phyloP scores from a whole-genome alignment of 1,140 invertebrate species.

The Gonatopus flavifemur region DNA sequence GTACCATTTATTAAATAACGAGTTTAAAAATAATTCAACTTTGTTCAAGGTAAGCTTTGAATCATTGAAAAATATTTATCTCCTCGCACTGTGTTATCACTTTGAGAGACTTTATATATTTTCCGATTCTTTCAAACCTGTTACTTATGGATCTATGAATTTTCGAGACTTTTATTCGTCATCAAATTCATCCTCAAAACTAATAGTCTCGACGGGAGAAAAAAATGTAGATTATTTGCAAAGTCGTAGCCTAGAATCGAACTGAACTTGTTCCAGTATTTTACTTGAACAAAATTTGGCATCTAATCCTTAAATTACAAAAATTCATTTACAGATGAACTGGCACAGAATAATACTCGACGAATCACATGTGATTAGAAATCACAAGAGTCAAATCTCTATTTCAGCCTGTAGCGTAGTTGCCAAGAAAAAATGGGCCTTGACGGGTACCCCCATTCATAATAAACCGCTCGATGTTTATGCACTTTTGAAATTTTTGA shows the following conservation, averaged over 20 bases:
- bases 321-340: constrained; percentile 58
- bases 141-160: no score
- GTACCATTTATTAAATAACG: constrained; percentile 67
- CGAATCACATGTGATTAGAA: constrained; percentile 90
- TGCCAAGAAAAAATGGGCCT: constrained; percentile 73
- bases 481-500: constrained; percentile 82
- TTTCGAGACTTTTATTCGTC: no score
- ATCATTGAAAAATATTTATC: neutral
- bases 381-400: constrained; percentile 77
- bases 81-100: no score
- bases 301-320: no score
- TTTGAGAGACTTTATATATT: no score
- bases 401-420: constrained; percentile 69
- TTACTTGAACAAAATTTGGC: no score
- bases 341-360: constrained; percentile 91
- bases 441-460: constrained; percentile 95
- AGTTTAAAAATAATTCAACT: constrained; percentile 46
- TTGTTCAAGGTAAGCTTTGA: constrained; percentile 33
- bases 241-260: no score
- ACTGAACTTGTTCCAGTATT: no score
- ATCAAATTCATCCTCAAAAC: no score
- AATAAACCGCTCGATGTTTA: constrained; percentile 90
- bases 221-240: no score
- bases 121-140: no score
- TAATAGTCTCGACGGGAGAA: no score